A percentile compares a stretch with the other conserved stretches of the same genome.
phyloP scores from a whole-genome alignment of 2,113 vertebrate species.

The Chloropsis cyanopogon region DNA sequence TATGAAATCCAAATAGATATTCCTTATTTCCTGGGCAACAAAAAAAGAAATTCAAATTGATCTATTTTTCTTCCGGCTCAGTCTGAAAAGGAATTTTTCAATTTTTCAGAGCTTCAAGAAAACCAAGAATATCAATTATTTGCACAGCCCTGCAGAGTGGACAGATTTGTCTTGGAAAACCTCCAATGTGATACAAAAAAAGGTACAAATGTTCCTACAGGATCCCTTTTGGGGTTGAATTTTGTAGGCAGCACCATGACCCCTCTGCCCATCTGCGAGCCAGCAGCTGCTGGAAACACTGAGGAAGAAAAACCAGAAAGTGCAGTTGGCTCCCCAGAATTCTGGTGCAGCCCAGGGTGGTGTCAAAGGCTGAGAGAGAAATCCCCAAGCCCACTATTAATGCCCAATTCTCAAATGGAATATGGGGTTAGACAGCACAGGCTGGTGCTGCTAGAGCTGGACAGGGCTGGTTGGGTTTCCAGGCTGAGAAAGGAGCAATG shows the following conservation, averaged over 20 bases:
- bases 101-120: neutral
- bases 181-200: neutral
- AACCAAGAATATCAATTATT: neutral
- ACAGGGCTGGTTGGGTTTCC: neutral
- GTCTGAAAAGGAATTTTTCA: neutral
- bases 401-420: neutral
- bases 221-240: neutral
- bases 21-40: neutral
- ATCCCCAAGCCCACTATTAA: rapidly evolving
- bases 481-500: neutral
- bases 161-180: neutral
- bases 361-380: neutral
- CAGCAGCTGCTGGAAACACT: neutral
- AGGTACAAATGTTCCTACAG: neutral
- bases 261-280: neutral
- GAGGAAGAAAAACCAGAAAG: neutral
- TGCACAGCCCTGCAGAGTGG: neutral
- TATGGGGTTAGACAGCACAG: neutral
- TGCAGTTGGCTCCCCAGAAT: neutral
- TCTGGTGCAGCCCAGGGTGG: neutral
- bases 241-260: neutral
- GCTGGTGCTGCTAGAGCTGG: neutral
- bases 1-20: neutral
- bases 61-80: neutral
- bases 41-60: neutral